Evolutionary conservation across 2,888 invertebrate genomes (phyloP).

Genomic region (Syritta pipiens): DNA sequence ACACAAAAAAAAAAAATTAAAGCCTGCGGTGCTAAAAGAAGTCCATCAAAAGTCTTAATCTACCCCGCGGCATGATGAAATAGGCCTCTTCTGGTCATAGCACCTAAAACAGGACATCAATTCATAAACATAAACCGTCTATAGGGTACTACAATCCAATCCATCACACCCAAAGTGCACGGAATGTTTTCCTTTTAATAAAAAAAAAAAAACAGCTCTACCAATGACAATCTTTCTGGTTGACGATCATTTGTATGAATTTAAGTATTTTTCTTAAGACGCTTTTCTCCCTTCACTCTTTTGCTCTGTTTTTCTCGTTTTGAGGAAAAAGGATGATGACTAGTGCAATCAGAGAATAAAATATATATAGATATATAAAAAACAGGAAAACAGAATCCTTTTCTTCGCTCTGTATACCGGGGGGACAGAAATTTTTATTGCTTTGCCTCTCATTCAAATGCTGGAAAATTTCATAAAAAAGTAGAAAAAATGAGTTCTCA

Average conservation of each 20-base stretch:
- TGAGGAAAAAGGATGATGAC: conserved; percentile 27
- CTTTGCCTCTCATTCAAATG: conserved; percentile 38
- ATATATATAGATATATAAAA: conserved; percentile 1
- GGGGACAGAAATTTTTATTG: conserved; percentile 51
- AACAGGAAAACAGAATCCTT: neutral
- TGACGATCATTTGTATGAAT: conserved; percentile 46
- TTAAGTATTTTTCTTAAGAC: conserved; percentile 37
- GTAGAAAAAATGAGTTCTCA: conserved; percentile 19
- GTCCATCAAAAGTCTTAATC: no score
- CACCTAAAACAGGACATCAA: no score
- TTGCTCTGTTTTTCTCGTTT: neutral
- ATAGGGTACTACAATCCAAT: conserved; percentile 24
- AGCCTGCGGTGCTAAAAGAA: no score
- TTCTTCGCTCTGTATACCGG: neutral
- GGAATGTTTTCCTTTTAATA: conserved; percentile 8
- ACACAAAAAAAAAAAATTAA: no score
- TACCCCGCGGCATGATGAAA: no score
- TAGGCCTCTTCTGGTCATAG: no score
- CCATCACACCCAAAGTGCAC: conserved; percentile 29
- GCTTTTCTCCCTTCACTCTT: conserved; percentile 7
- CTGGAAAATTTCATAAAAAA: conserved; percentile 39
- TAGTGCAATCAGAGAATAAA: conserved; percentile 35
- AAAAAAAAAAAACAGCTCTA: no score
- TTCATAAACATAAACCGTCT: no score
- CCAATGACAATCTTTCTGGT: neutral